phyloP scores from a whole-genome alignment of 2,797 vertebrate species.

The Poecilia wingei region DNA sequence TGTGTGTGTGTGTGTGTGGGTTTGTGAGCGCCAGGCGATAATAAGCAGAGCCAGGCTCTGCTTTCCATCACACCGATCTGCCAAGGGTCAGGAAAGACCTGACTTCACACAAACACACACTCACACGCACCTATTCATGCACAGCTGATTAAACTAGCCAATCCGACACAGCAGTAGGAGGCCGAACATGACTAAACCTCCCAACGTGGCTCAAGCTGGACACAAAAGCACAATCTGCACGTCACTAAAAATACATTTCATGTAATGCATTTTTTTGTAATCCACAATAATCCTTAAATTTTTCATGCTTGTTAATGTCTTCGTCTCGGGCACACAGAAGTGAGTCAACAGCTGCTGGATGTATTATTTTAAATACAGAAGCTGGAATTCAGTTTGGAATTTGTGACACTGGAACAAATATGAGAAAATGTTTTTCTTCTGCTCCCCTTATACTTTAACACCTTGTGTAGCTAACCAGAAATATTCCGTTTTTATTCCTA shows the following conservation, averaged over 20 bases:
- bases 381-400: neutral
- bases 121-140: constrained; percentile 48
- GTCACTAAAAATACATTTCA: constrained; percentile 46
- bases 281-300: constrained; percentile 37
- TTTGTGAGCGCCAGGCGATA: constrained; percentile 69
- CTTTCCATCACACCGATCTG: constrained; percentile 79
- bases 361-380: neutral
- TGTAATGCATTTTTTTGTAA: constrained; percentile 36
- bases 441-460: neutral
- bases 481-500: neutral
- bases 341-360: constrained; percentile 15
- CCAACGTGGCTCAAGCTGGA: constrained; percentile 22
- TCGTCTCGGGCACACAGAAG: constrained; percentile 2
- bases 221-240: constrained; percentile 35
- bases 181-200: constrained; percentile 50
- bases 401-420: neutral
- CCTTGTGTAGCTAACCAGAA: neutral
- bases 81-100: constrained; percentile 60
- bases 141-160: constrained; percentile 57
- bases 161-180: constrained; percentile 38
- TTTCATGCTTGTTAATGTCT: constrained; percentile 23
- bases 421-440: neutral
- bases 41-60: constrained; percentile 78
- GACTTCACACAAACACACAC: constrained; percentile 35
- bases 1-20: constrained; percentile 45